phyloP scores from a whole-genome alignment of 2,113 vertebrate species.

The Desmodus rotundus region DNA sequence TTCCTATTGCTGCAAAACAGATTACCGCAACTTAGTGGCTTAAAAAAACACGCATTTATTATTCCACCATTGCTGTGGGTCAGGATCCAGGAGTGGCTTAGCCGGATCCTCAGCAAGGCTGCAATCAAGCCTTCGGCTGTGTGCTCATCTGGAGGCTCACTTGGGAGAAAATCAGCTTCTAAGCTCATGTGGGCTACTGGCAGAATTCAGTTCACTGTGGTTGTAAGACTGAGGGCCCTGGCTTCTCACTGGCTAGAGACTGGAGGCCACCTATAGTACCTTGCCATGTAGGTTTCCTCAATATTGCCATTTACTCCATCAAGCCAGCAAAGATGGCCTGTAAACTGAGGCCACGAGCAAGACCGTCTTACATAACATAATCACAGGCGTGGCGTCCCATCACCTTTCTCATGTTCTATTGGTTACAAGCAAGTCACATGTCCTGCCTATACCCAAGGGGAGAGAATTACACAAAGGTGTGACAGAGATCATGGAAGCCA shows the following conservation, averaged over 20 bases:
- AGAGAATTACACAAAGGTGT: not conserved
- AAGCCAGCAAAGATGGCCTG: not conserved
- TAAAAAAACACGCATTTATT: not conserved
- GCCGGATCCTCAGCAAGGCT: not conserved
- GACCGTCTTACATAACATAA: not conserved
- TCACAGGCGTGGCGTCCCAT: not conserved
- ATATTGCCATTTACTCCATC: not conserved
- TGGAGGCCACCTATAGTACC: not conserved
- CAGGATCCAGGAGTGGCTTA: not conserved
- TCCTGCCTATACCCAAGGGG: not conserved
- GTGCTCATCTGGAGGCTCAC: not conserved
- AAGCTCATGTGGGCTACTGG: not conserved
- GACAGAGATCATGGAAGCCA: not conserved
- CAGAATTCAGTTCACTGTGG: no score
- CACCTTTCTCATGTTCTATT: no score
- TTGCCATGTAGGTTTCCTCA: not conserved
- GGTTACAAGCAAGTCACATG: not conserved
- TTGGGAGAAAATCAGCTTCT: not conserved
- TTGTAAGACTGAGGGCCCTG: not conserved
- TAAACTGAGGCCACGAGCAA: not conserved
- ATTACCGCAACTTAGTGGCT: not conserved
- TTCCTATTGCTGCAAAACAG: not conserved
- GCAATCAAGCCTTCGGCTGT: not conserved
- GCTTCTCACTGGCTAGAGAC: not conserved
- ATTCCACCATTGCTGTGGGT: not conserved